These are phyloP conservation scores for Azorinus chamasolen DNA, from an alignment of 2,888 invertebrate species.

Conservation along the genomic window DNA sequence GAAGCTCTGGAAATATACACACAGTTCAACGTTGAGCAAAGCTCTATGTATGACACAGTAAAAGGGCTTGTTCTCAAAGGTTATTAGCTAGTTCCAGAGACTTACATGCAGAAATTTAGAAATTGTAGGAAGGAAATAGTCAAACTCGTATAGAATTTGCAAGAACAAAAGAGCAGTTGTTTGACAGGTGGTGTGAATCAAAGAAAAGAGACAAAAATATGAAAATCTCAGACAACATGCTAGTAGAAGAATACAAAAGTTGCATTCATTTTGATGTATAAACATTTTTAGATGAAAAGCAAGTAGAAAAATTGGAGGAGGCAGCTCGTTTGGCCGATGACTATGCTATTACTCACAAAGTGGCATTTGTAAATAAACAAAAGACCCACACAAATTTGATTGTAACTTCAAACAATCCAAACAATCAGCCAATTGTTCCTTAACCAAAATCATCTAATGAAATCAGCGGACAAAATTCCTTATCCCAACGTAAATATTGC, in stretches of 20 bases:
- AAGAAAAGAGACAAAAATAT: conserved; percentile 22
- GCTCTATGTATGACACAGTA: conserved; percentile 32
- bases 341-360: conserved; percentile 24
- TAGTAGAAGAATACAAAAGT: conserved; percentile 39
- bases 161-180: conserved; percentile 37
- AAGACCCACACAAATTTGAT: conserved; percentile 2
- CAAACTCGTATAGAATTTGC: conserved; percentile 57
- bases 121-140: conserved; percentile 25
- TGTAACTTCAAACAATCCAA: not conserved
- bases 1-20: conserved; percentile 38
- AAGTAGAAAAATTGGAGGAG: conserved; percentile 14
- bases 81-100: conserved; percentile 53
- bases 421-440: not conserved
- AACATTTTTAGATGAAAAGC: conserved; percentile 35
- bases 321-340: conserved; percentile 35
- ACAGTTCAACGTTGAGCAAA: conserved; percentile 18
- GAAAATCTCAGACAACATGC: conserved; percentile 30
- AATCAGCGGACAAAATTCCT: conserved; percentile 16
- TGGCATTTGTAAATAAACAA: conserved; percentile 1
- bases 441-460: conserved; percentile 15
- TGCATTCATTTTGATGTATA: conserved; percentile 25
- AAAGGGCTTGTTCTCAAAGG: conserved; percentile 49
- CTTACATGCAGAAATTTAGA: conserved; percentile 46
- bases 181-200: conserved; percentile 22
- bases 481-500: conserved; percentile 7